Base-by-base conservation (phyloP, 2,113 vertebrate genomes). In the Arvicanthis niloticus region DNA sequence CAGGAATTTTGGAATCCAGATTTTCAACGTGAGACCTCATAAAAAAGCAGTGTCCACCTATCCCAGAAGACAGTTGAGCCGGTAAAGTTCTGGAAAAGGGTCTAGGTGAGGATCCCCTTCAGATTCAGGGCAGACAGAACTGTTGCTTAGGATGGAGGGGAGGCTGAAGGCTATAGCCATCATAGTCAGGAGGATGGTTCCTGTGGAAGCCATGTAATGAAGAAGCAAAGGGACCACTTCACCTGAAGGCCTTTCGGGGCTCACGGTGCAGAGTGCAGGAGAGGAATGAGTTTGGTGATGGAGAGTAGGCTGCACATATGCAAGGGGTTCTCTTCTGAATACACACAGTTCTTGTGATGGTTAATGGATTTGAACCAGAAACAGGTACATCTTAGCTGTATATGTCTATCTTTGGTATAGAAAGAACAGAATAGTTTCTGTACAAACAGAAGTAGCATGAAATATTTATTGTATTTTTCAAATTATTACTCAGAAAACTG, bases 291-390 rank as follows among this genome's bases (percentile, higher is more conserved):
- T 84, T 91, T 87, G 76, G n/a, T 29, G 40, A 42, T 13, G 24
- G 0, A 40, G 62, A 12, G 15, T 29, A 45, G 11, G 9, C 68
- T 22, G 40, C 8, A 42, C 29, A 31, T 45, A 24, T 0, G n/a
- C 9, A 51, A 75, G 9, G 3, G 12, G 5, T 72, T 87, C 68
- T 34, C 5, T 72, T 75, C 92, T 88, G 31, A 92, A 37, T 9
- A 82, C 3, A 53, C 45, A 51, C 3, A 3, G 77, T 87, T 91
- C 60, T 87, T 68, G 76, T 42, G 26, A 26, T 62, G 24, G 37
- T 88, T 42, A 81, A 76, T 90, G 70, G 91, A 78, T 93, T 96
- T 97, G 76, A 26, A 90, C 16, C 51, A 67, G 21, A 93, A 88
- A 81, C 53, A 78, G 72, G 12, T 93, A 5, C 90, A 77, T 9